Evolutionary conservation across 2,888 invertebrate species (phyloP).

Genomic region (Euplexia lucipara): DNA sequence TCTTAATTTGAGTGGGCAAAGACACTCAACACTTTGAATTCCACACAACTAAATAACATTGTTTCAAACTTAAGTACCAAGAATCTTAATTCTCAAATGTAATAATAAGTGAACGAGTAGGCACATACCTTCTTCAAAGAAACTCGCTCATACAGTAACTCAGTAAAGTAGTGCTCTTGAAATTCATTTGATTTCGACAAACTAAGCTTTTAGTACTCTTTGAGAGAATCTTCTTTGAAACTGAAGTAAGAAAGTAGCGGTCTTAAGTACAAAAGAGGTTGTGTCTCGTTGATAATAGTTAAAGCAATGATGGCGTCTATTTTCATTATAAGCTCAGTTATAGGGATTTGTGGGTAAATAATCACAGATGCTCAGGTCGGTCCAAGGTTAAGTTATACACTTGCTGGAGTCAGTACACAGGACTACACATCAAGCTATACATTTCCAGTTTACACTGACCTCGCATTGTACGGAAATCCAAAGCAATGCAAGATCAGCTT

Average conservation of each 20-base stretch:
- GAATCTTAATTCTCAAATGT: constrained; percentile 38
- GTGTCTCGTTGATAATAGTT: constrained; percentile 27
- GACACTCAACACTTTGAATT: constrained; percentile 8
- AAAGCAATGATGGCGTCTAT: constrained; percentile 20
- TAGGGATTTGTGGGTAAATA: neutral
- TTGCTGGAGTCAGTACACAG: no score
- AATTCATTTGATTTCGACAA: constrained; percentile 51
- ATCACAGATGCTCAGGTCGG: no score
- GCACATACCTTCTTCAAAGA: constrained; percentile 37
- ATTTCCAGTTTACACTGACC: no score
- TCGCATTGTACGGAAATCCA: no score
- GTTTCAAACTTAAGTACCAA: constrained; percentile 19
- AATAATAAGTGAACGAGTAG: constrained; percentile 40
- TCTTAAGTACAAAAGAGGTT: constrained; percentile 42
- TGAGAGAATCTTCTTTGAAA: constrained; percentile 51
- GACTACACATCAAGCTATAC: no score
- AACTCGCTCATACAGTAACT: constrained; percentile 24
- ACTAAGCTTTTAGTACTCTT: constrained; percentile 50
- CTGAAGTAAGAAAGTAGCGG: constrained; percentile 45
- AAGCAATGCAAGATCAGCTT: no score
- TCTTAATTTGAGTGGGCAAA: constrained; percentile 20
- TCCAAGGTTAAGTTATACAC: no score
- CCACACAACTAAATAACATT: constrained; percentile 11
- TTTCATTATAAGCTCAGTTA: constrained; percentile 35
- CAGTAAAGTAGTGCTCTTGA: constrained; percentile 37